Percentiles rank a stretch among this genome's conserved stretches.
Evolutionary conservation across 2,888 invertebrate species (phyloP).

Genomic region (Coelogynopora nodosa): DNA sequence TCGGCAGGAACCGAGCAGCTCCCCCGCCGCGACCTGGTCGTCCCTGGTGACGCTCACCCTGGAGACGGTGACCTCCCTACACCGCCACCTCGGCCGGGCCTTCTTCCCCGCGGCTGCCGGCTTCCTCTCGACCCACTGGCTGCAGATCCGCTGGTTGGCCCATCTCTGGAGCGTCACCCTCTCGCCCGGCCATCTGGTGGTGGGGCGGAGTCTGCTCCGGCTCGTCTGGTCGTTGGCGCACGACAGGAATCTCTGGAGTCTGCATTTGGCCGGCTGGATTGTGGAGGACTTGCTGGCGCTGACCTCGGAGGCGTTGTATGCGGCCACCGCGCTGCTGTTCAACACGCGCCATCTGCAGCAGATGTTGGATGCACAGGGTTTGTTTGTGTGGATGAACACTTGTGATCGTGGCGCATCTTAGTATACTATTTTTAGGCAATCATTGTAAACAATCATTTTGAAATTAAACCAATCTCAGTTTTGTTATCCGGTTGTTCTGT

Average conservation of each 20-base stretch:
- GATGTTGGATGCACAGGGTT: neutral
- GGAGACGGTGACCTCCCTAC: neutral
- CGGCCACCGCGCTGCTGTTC: neutral
- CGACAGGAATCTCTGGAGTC: neutral
- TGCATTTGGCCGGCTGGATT: neutral
- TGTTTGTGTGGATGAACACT: too few species aligned
- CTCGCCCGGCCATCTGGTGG: neutral
- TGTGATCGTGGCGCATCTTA: too few species aligned
- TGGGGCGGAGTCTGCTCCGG: neutral
- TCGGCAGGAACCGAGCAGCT: too few species aligned
- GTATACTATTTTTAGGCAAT: too few species aligned
- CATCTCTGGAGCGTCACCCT: neutral
- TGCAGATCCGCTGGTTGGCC: neutral
- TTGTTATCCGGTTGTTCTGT: too few species aligned
- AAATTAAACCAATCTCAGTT: too few species aligned
- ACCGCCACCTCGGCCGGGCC: neutral
- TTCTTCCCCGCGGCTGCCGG: neutral
- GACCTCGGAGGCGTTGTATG: neutral
- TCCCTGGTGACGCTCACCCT: neutral
- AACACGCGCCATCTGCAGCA: neutral
- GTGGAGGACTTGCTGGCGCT: neutral
- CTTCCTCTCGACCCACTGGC: neutral
- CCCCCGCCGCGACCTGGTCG: neutral
- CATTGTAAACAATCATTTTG: too few species aligned
- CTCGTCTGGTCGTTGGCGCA: neutral